phyloP scores from a whole-genome alignment of 2,113 vertebrate genomes.

The Aptenodytes forsteri region DNA sequence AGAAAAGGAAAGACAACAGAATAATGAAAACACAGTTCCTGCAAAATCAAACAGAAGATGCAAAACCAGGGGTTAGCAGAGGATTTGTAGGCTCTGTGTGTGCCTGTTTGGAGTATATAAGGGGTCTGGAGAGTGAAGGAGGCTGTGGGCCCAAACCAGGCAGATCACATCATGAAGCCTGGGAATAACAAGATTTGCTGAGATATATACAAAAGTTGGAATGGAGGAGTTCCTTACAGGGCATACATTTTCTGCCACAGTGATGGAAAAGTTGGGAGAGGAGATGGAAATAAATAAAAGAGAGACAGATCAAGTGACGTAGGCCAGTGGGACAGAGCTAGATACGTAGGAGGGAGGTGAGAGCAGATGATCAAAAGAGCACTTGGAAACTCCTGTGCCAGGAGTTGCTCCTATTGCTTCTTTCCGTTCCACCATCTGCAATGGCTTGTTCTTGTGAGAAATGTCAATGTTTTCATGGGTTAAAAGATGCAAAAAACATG shows the following conservation, averaged over 20 bases:
- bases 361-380: neutral
- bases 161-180: neutral
- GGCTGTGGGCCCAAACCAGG: neutral
- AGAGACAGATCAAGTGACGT: neutral
- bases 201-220: neutral
- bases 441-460: neutral
- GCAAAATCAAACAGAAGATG: neutral
- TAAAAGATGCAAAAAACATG: neutral
- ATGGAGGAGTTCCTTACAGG: neutral
- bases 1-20: neutral
- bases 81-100: neutral
- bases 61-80: neutral
- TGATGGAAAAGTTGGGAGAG: neutral
- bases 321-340: neutral
- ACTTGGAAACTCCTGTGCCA: neutral
- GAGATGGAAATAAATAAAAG: neutral
- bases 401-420: neutral
- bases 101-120: neutral
- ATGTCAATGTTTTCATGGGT: neutral
- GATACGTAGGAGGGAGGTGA: neutral
- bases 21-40: neutral
- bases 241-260: neutral
- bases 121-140: neutral
- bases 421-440: neutral
- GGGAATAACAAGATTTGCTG: neutral